A percentile compares a stretch with the other conserved stretches of the same genome.
Evolutionary conservation across 2,113 vertebrate species (phyloP).

Genomic region (Ceratotherium simum): DNA sequence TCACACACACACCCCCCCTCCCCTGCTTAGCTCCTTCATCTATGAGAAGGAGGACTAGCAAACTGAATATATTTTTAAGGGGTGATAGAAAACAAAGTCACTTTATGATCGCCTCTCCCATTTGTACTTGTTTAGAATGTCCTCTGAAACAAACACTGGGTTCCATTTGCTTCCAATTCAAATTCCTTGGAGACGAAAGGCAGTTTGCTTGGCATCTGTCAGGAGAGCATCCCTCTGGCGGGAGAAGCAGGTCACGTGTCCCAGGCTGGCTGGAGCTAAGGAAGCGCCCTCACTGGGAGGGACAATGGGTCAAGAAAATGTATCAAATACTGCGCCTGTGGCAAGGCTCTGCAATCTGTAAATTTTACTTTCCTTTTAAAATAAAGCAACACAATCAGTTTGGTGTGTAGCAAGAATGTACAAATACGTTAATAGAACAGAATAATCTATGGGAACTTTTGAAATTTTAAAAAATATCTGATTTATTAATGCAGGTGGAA

Average conservation of each 20-base stretch:
- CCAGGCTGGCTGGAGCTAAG: not conserved
- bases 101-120: not conserved
- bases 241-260: not conserved
- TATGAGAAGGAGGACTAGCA: not conserved
- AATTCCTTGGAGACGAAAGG: not conserved
- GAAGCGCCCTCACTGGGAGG: not conserved
- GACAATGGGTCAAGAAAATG: not conserved
- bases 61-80: not conserved
- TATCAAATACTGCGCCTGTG: not conserved
- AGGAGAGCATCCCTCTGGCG: not conserved
- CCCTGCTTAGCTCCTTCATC: rapidly evolving
- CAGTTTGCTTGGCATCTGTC: not conserved
- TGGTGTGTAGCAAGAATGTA: not conserved
- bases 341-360: not conserved
- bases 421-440: not conserved
- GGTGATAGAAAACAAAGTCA: not conserved
- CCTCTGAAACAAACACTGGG: not conserved
- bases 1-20: rapidly evolving
- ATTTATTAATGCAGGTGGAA: not conserved
- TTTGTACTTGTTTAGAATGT: not conserved
- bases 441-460: not conserved
- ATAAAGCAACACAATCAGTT: not conserved
- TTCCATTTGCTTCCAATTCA: not conserved
- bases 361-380: not conserved
- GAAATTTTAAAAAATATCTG: not conserved